Base-by-base conservation (phyloP, 2,888 invertebrate genomes). In the Cantharis rufa region DNA sequence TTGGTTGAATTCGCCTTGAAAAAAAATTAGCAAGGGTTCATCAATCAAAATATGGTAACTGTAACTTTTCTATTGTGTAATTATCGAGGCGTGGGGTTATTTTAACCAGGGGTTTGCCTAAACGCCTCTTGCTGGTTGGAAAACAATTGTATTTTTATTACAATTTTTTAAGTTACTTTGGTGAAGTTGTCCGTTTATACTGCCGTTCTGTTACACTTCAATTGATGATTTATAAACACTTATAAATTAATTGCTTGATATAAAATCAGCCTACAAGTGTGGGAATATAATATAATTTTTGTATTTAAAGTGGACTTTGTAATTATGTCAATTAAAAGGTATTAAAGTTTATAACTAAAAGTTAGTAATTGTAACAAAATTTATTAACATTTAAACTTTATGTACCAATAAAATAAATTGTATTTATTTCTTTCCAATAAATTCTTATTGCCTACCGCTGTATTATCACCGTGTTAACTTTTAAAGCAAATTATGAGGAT, bases 1-100 rank as follows among this genome's bases (percentile, higher is more conserved):
- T 18, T 21, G 64, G 64, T 66, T 66, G 21, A 83, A 48, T 48
- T 48, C 48, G n/a, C 48, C n/a, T 13, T 48, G 1, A 82, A 82
- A 84, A 85, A 84, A 85, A 85, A 82, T 84, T 85, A 86, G 85
- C 85, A 85, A 86, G 85, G 85, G 85, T 83, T 83, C 84, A 84
- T 86, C 85, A 84, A 84, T 87, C 86, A 84, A 86, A 86, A 82
- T 84, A 84, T 85, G 86, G 48, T 48, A 85, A 84, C 83, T 84
- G 84, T 85, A 85, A 66, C 24, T 32, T 72, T 72, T 82, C 83
- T 63, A 61, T 71, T 81, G 81, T 83, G 84, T 84, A 84, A 83
- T 83, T 84, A 84, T 81, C 81, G 74, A 80, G 77, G 75, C 82
- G 82, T 78, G 74, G 74, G 78, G 76, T 74, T 32, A 48, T 18